phyloP scores from a whole-genome alignment of 2,113 vertebrate genomes.

The Anolis carolinensis region DNA sequence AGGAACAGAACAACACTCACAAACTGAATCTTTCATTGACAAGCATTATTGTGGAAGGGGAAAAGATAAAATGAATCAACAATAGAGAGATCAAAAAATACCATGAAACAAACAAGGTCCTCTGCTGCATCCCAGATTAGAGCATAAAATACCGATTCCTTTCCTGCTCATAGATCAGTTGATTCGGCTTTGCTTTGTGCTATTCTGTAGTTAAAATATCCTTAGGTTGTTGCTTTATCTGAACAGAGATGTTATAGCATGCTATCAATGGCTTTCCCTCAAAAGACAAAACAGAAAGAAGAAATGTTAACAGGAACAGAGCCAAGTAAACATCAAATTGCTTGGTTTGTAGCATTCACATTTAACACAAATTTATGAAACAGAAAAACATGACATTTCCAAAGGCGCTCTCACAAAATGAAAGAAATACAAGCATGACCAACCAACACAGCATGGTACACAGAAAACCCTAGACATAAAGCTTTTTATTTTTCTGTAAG shows the following conservation, averaged over 20 bases:
- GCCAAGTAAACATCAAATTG: neutral
- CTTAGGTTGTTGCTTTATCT: neutral
- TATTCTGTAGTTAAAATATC: constrained; percentile 13
- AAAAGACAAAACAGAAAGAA: constrained; percentile 18
- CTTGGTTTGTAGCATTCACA: neutral
- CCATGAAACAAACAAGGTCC: constrained; percentile 4
- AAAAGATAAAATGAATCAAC: neutral
- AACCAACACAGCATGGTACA: neutral
- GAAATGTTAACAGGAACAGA: constrained; percentile 21
- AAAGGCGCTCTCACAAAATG: neutral
- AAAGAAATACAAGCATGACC: neutral
- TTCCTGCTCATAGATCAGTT: neutral
- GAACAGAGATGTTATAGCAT: constrained; percentile 20
- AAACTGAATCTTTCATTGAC: neutral
- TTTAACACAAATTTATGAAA: neutral
- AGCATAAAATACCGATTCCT: neutral
- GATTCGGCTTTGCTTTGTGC: constrained; percentile 25
- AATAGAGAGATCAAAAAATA: constrained; percentile 9
- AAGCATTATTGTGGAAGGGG: constrained; percentile 4
- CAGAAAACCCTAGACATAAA: neutral
- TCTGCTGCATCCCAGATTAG: neutral
- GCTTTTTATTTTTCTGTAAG: neutral
- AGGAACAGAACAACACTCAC: neutral
- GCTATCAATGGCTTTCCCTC: constrained; percentile 29
- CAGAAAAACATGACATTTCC: neutral